A percentile compares a stretch with the other conserved stretches of the same genome.
Evolutionary conservation across 2,797 vertebrate genomes (phyloP).

Genomic region (Sebastes reedi): DNA sequence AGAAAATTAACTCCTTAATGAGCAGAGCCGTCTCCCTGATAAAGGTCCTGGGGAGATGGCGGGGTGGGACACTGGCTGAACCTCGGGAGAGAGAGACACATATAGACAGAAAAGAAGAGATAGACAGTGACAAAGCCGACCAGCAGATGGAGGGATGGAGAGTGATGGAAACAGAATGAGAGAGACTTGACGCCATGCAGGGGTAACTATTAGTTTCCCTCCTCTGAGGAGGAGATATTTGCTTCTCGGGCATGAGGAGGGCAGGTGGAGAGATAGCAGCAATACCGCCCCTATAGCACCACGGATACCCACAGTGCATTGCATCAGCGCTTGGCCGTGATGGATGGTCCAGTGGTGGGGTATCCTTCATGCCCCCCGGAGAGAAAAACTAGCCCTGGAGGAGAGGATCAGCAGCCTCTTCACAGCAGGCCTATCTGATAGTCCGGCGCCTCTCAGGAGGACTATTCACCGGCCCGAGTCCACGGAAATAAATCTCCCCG

Average conservation of each 20-base stretch:
- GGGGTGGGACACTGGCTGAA: slow-evolving; percentile 57
- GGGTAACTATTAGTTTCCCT: slow-evolving; percentile 38
- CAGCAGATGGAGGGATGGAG: slow-evolving; percentile 27
- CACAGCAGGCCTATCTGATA: slow-evolving; percentile 71
- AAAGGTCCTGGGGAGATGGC: slow-evolving; percentile 74
- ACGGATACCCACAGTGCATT: slow-evolving; percentile 53
- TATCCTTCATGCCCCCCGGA: slow-evolving; percentile 73
- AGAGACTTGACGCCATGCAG: slow-evolving; percentile 32
- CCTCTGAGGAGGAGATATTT: slow-evolving; percentile 55
- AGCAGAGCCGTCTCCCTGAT: slow-evolving; percentile 81
- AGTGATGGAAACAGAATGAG: slow-evolving; percentile 26
- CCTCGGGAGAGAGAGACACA: slow-evolving; percentile 36
- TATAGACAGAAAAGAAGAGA: slow-evolving; percentile 30
- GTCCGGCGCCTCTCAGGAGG: slow-evolving; percentile 60
- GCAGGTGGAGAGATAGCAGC: slow-evolving; percentile 70
- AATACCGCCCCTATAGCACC: slow-evolving; percentile 33
- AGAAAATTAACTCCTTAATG: slow-evolving; percentile 86
- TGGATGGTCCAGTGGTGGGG: slow-evolving; percentile 67
- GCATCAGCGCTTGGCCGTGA: slow-evolving; percentile 61
- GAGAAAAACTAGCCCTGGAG: slow-evolving; percentile 68
- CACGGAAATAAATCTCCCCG: slow-evolving; percentile 64
- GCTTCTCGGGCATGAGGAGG: slow-evolving; percentile 54
- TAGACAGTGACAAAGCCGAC: slow-evolving; percentile 14
- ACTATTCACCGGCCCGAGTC: slow-evolving; percentile 35
- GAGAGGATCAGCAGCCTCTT: slow-evolving; percentile 75